Percentiles rank a stretch among this genome's conserved stretches.
Evolutionary conservation across 2,888 invertebrate species (phyloP).

Genomic region (Andrena camellia): DNA sequence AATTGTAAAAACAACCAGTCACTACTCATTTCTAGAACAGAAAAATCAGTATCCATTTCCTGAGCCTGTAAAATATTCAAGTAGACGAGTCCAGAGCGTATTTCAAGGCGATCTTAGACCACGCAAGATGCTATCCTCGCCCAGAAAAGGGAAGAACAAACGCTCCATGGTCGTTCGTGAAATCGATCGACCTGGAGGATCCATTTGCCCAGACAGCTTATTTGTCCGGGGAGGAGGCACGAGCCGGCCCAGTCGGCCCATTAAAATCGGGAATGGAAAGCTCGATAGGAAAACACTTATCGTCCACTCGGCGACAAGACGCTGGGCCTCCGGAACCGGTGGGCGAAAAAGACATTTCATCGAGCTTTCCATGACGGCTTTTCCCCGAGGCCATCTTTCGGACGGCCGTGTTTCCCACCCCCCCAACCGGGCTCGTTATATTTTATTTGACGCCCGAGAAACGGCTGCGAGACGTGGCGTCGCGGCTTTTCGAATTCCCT

Average conservation of each 20-base stretch:
- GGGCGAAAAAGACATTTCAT: slow-evolving; percentile 35
- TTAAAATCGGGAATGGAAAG: slow-evolving; percentile 51
- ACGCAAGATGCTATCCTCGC: too few relatives aligned
- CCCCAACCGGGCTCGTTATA: slow-evolving; percentile 63
- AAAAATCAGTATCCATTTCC: too few relatives aligned
- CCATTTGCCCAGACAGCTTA: slow-evolving; percentile 23
- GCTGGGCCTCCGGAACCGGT: neutral
- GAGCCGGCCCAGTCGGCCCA: slow-evolving; percentile 9
- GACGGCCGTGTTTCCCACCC: slow-evolving; percentile 15
- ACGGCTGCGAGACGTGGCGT: slow-evolving; percentile 15
- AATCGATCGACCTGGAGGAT: slow-evolving; percentile 22
- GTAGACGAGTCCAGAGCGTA: too few relatives aligned
- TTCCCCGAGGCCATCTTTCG: slow-evolving; percentile 24
- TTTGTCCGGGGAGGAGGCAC: slow-evolving; percentile 8
- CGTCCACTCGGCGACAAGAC: slow-evolving; percentile 50
- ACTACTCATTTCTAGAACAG: too few relatives aligned
- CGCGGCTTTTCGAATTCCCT: slow-evolving; percentile 58
- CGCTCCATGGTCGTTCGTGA: neutral
- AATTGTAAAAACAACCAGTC: too few relatives aligned
- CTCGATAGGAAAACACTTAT: slow-evolving; percentile 60
- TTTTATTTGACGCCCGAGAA: slow-evolving; percentile 65
- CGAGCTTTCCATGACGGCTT: slow-evolving; percentile 20
- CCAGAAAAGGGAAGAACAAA: neutral
- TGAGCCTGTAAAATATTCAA: too few relatives aligned
- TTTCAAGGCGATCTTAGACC: too few relatives aligned